Evolutionary conservation across 1,140 invertebrate genomes (phyloP).

Genomic region (Globodera rostochiensis): DNA sequence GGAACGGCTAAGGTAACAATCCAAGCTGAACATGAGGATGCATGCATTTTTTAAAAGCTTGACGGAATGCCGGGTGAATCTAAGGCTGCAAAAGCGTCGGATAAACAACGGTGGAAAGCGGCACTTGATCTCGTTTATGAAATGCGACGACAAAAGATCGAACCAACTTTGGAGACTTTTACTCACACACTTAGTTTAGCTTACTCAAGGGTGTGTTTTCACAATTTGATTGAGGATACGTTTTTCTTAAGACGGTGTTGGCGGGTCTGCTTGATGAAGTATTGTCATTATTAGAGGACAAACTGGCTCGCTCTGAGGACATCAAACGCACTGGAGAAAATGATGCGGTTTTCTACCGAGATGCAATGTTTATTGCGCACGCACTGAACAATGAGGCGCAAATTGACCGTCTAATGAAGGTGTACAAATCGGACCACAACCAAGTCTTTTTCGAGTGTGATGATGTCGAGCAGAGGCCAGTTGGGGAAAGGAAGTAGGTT

Average conservation of each 20-base stretch:
- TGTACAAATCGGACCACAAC: constrained; percentile 15
- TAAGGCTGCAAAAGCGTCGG: not conserved
- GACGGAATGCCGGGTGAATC: not conserved
- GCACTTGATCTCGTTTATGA: not conserved
- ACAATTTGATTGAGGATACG: not conserved
- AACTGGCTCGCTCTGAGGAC: not conserved
- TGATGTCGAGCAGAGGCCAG: constrained; percentile 13
- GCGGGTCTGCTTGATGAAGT: constrained; percentile 9
- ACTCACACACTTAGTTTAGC: not conserved
- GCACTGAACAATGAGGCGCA: constrained; percentile 9
- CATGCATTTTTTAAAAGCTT: not conserved
- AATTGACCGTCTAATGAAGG: constrained; percentile 3
- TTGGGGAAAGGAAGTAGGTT: not conserved
- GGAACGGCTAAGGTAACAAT: not conserved
- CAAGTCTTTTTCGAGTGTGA: not conserved
- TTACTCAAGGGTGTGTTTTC: not conserved
- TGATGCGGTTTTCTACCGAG: constrained; percentile 7
- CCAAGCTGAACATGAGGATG: not conserved
- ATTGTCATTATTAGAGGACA: constrained; percentile 4
- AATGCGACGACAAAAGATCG: not conserved
- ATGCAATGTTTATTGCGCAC: constrained; percentile 6
- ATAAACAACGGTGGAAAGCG: not conserved
- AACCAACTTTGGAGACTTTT: not conserved
- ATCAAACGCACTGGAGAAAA: not conserved
- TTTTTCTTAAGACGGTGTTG: not conserved